Evolutionary conservation across 2,113 vertebrate species (phyloP), one percentile per base, ranked within the genome.

Genomic region (Myanophis thanlyinensis): DNA sequence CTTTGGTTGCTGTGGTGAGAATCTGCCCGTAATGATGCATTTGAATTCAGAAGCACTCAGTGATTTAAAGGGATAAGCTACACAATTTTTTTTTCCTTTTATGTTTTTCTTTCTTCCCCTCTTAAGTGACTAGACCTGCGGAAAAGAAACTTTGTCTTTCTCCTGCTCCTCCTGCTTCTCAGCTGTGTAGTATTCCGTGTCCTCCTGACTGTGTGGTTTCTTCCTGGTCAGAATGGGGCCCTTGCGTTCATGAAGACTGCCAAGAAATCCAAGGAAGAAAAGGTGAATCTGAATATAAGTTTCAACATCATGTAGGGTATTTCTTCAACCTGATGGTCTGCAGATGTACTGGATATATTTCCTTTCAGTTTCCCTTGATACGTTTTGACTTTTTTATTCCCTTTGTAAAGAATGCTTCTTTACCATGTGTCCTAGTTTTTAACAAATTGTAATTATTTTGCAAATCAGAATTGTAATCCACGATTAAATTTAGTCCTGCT

Each of bases 161-260:
- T 52, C 96, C 98, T 80, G 95, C 97, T 51, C 99, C 98, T 2
- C 93, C 96, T 0, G 47, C 97, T 1, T 98, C 98, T 88, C 98
- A 98, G 97, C 95, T 97, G 89, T 99, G 99, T 97, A 97, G 96
- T 85, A 51, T 99, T 92, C 98, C 97, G 0, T 99, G 99, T 95
- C 98, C 98, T 7, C 97, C 97, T 0, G 95, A 96, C 87, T 99
- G 99, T 22, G 89, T 97, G 6, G 97, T 99, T 23, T 98, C 99
- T 11, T 91, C 95, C 73, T 99, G 99, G 99, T 98, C 98, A 0
- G 62, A 91, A 15, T 99, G 99, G 99, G 98, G 98, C 1, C 92
- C 96, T 80, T 99, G 99, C 90, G 84, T 98, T 54, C 97, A 97
- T 0, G 99, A 99, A 95, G 98, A 97, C 98, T 99, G 99, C 94